Conservation (phyloP, 2,888 invertebrate genomes). For the Andrena bicolor region DNA sequence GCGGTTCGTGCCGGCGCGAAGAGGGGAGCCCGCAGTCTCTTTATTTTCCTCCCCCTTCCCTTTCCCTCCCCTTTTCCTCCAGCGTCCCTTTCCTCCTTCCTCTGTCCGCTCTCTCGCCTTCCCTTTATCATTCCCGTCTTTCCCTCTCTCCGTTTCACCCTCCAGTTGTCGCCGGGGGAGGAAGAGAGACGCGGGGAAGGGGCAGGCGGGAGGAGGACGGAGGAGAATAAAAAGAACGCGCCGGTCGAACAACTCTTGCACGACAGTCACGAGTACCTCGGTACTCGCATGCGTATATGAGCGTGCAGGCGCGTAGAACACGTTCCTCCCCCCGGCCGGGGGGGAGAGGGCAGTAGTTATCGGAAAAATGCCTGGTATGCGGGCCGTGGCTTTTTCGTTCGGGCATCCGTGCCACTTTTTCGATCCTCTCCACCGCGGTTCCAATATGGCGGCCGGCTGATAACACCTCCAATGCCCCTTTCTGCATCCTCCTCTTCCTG, state of each 20-base stretch:
- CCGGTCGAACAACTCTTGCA: constrained; percentile 78
- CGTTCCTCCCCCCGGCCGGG: constrained; percentile 56
- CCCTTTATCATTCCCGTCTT: constrained; percentile 1
- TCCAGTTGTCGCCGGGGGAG: constrained; percentile 11
- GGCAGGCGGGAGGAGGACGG: constrained; percentile 27
- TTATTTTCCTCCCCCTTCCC: constrained; percentile 3
- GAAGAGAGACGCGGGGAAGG: constrained; percentile 3
- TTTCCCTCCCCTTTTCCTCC: background rate
- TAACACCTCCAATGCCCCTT: too few relatives aligned
- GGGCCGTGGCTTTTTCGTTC: constrained; percentile 56
- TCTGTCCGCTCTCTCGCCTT: background rate
- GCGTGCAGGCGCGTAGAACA: constrained; percentile 73
- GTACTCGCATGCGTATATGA: constrained; percentile 64
- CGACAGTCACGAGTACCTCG: constrained; percentile 67
- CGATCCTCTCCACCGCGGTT: background rate
- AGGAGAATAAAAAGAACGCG: constrained; percentile 67
- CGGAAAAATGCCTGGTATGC: constrained; percentile 67
- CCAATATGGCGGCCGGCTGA: background rate
- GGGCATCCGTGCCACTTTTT: constrained; percentile 11
- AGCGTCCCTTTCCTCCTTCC: background rate
- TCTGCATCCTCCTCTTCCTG: too few relatives aligned
- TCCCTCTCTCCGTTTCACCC: background rate
- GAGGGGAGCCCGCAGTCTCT: constrained; percentile 31
- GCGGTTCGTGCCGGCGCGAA: constrained; percentile 45
- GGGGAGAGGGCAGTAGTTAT: constrained; percentile 61